Percentiles rank a stretch among this genome's conserved stretches.
Conservation (phyloP, 2,888 invertebrate species). For the Cephus pulcher region DNA sequence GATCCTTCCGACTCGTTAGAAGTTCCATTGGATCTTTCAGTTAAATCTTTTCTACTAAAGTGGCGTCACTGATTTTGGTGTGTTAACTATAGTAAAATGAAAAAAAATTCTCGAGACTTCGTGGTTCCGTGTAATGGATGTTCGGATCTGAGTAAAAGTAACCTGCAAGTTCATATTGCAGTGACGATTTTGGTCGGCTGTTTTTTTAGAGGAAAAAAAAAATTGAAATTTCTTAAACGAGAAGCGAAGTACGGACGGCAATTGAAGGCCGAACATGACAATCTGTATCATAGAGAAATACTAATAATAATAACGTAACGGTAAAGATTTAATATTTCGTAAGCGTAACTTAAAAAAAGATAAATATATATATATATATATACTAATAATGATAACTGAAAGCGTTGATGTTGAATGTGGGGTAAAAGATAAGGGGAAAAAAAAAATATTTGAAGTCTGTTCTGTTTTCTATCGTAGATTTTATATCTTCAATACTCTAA, state of each 20-base stretch:
- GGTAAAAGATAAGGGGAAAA: constrained; percentile 35
- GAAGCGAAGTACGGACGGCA: constrained; percentile 25
- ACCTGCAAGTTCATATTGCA: no score
- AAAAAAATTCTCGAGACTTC: no score
- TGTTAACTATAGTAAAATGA: no score
- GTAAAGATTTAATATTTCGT: constrained; percentile 20
- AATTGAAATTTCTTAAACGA: no score
- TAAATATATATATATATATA: constrained; percentile 18
- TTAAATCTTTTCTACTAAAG: no score
- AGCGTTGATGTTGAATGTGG: constrained; percentile 59
- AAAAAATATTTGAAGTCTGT: constrained; percentile 56
- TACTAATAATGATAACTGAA: constrained; percentile 37
- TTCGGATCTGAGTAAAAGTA: no score
- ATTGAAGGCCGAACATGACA: constrained; percentile 57
- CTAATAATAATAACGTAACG: constrained; percentile 36
- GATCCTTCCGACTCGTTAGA: no score
- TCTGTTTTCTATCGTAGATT: constrained; percentile 66
- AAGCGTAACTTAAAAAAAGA: constrained; percentile 26
- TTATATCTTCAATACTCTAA: constrained; percentile 65
- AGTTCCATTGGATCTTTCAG: no score
- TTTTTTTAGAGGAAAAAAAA: no score
- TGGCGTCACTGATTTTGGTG: no score
- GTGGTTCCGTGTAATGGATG: no score
- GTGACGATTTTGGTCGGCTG: no score
- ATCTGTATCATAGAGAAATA: constrained; percentile 56